phyloP scores from a whole-genome alignment of 2,113 vertebrate species.

The Tachysurus fulvidraco region DNA sequence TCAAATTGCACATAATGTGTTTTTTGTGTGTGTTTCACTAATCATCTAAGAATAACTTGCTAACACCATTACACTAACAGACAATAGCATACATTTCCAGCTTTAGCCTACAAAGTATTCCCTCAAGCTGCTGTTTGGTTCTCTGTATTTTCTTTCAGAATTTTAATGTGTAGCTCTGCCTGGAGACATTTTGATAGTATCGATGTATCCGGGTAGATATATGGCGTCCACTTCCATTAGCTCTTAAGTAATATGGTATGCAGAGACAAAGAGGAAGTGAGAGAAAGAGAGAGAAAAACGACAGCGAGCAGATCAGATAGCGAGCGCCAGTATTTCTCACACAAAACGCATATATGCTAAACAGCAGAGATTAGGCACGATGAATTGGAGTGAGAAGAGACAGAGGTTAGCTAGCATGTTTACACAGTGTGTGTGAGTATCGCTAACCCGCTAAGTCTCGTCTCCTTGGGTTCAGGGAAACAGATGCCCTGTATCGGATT shows the following conservation, averaged over 20 bases:
- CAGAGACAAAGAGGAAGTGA: conserved; percentile 46
- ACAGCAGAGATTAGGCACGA: conserved; percentile 70
- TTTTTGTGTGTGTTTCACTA: background rate
- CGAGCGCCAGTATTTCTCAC: conserved; percentile 72
- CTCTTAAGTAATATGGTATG: conserved; percentile 39
- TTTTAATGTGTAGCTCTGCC: conserved; percentile 34
- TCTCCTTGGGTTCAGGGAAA: conserved; percentile 71
- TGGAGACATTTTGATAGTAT: conserved; percentile 43
- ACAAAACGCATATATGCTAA: conserved; percentile 75
- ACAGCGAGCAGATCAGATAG: conserved; percentile 67
- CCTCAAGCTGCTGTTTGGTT: conserved; percentile 4
- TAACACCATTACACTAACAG: background rate
- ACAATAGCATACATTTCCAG: no score
- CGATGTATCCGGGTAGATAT: conserved; percentile 40
- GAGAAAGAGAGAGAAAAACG: conserved; percentile 47
- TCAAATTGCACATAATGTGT: background rate
- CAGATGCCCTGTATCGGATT: conserved; percentile 50
- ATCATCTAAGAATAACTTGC: background rate
- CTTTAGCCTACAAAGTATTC: background rate
- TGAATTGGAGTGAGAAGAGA: conserved; percentile 65
- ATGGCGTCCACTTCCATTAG: conserved; percentile 33
- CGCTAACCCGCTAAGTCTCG: conserved; percentile 71
- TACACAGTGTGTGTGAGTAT: conserved; percentile 73
- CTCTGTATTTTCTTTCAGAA: conserved; percentile 43
- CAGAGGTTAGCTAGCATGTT: conserved; percentile 70